phyloP scores from a whole-genome alignment of 2,797 vertebrate genomes.

The Aplochiton taeniatus region DNA sequence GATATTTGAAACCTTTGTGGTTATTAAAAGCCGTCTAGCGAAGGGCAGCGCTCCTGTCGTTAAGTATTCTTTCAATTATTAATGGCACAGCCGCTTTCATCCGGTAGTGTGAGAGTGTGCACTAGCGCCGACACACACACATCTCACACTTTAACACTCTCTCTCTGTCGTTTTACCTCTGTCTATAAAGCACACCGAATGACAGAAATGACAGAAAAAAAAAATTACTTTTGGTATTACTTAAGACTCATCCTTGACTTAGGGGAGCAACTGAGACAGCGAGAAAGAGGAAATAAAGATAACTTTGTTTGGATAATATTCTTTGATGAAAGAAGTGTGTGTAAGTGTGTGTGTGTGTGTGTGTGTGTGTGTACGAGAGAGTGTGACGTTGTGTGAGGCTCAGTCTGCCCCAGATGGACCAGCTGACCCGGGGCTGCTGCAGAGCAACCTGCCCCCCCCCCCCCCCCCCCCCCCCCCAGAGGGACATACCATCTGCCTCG shows the following conservation, averaged over 20 bases:
- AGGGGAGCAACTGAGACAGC: no score
- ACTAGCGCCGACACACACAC: conserved; percentile 19
- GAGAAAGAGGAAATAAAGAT: no score
- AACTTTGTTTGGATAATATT: no score
- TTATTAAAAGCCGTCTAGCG: conserved; percentile 70
- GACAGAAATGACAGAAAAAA: no score
- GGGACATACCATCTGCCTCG: neutral
- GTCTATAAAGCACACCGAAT: no score
- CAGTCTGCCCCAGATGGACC: conserved; percentile 3
- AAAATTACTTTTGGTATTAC: no score
- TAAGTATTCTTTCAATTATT: conserved; percentile 76
- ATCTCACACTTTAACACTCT: neutral
- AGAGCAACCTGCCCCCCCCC: conserved; percentile 1
- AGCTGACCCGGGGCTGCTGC: neutral
- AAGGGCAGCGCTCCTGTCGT: conserved; percentile 63
- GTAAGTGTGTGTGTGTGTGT: no score
- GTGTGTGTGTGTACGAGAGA: no score
- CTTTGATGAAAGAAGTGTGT: no score
- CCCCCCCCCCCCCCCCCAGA: neutral
- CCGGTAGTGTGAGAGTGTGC: conserved; percentile 42
- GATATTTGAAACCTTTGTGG: conserved; percentile 66
- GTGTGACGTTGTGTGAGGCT: no score
- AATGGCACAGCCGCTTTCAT: conserved; percentile 60
- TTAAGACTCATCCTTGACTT: no score
- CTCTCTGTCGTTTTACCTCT: no score